Conservation (phyloP, 1,140 invertebrate species). For the Notospermus geniculatus region DNA sequence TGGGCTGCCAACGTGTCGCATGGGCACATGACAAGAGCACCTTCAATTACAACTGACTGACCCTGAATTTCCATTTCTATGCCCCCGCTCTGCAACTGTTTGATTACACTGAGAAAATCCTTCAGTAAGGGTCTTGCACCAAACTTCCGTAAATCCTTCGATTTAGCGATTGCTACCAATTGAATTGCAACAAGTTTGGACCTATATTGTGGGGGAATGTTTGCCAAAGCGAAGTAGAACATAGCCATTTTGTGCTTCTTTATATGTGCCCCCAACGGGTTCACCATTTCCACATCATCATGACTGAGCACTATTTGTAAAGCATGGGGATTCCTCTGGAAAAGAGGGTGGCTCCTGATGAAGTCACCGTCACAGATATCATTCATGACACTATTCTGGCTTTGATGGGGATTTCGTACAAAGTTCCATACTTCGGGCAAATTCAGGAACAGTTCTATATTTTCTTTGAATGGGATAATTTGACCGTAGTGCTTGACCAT, state of each 20-base stretch:
- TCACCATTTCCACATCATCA: slow-evolving; percentile 20
- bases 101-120: slow-evolving; percentile 8
- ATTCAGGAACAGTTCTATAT: no score
- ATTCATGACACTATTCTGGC: no score
- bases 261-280: slow-evolving; percentile 15
- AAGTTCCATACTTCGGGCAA: no score
- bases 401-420: no score
- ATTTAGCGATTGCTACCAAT: slow-evolving; percentile 9
- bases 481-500: no score
- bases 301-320: slow-evolving; percentile 11
- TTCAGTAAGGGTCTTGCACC: background rate
- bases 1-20: no score
- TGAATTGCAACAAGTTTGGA: background rate
- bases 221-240: slow-evolving; percentile 7
- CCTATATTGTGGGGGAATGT: slow-evolving; percentile 1
- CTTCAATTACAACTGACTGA: background rate
- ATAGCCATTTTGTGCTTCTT: slow-evolving; percentile 14
- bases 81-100: background rate
- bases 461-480: no score
- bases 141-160: background rate
- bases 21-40: no score
- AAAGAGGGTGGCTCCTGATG: background rate
- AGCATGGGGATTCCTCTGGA: slow-evolving; percentile 5
- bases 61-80: background rate
- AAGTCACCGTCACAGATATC: no score